These are phyloP conservation scores for Lepidotrigona ventralis DNA, from an alignment of 1,140 invertebrate genomes.

Conservation along the genomic window DNA sequence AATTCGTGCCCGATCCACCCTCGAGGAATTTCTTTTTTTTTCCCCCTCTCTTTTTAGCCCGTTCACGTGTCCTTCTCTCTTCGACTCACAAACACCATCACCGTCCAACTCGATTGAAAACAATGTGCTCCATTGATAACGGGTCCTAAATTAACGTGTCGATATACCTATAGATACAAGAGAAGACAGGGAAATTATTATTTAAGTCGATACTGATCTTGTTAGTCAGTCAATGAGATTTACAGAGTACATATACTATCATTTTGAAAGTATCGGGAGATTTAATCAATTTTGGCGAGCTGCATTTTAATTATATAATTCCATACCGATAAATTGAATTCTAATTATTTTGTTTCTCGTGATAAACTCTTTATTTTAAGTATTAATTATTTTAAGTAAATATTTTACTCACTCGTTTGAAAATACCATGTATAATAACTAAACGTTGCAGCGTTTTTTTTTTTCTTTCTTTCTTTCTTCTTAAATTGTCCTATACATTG, in stretches of 20 bases:
- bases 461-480: not conserved
- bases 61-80: constrained; percentile 36
- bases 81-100: constrained; percentile 13
- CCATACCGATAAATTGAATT: too few relatives aligned
- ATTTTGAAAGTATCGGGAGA: not conserved
- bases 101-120: not conserved
- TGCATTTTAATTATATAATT: too few relatives aligned
- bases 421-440: too few relatives aligned
- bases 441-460: too few relatives aligned
- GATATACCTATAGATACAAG: too few relatives aligned
- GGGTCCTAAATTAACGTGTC: not conserved
- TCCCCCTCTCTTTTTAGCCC: not conserved
- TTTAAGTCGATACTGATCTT: not conserved
- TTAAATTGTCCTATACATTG: not conserved
- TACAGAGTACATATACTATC: not conserved
- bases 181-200: not conserved
- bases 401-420: too few relatives aligned
- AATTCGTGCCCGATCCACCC: constrained; percentile 66
- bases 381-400: too few relatives aligned
- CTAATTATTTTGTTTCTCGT: too few relatives aligned
- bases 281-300: not conserved
- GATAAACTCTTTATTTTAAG: too few relatives aligned
- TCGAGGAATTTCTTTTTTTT: constrained; percentile 56
- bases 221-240: not conserved
- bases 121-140: constrained; percentile 13